A percentile compares a stretch with the other conserved stretches of the same genome.
Evolutionary conservation across 2,113 vertebrate genomes (phyloP).

Genomic region (Pseudois nayaur): DNA sequence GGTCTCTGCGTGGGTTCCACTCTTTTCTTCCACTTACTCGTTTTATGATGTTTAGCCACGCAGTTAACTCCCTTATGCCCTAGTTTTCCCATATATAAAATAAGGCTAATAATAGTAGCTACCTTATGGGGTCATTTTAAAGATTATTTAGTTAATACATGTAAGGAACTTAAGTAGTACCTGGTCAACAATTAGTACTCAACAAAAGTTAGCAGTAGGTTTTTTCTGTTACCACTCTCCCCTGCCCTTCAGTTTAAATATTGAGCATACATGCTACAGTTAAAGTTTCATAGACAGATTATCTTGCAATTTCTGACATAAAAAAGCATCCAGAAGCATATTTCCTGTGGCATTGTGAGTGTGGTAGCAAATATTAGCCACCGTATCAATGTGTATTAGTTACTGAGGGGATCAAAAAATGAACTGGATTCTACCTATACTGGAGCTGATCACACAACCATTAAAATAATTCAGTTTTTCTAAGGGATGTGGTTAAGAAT

Average conservation of each 20-base stretch:
- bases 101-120: neutral
- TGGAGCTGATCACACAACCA: neutral
- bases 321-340: neutral
- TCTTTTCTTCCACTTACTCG: neutral
- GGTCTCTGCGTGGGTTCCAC: neutral
- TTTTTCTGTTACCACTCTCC: neutral
- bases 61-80: neutral
- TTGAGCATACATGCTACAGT: too few relatives aligned
- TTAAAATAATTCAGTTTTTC: neutral
- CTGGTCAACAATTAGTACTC: neutral
- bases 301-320: neutral
- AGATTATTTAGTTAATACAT: neutral
- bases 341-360: neutral
- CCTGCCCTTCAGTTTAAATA: neutral
- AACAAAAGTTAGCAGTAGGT: neutral
- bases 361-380: neutral
- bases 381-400: neutral
- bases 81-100: neutral
- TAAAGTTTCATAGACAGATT: neutral
- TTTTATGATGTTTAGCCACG: neutral
- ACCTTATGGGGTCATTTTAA: neutral
- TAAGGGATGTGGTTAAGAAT: neutral
- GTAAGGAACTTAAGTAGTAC: neutral
- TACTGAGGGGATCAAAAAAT: neutral
- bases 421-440: neutral